Conservation (phyloP, 2,797 vertebrate species). For the Characodon lateralis region DNA sequence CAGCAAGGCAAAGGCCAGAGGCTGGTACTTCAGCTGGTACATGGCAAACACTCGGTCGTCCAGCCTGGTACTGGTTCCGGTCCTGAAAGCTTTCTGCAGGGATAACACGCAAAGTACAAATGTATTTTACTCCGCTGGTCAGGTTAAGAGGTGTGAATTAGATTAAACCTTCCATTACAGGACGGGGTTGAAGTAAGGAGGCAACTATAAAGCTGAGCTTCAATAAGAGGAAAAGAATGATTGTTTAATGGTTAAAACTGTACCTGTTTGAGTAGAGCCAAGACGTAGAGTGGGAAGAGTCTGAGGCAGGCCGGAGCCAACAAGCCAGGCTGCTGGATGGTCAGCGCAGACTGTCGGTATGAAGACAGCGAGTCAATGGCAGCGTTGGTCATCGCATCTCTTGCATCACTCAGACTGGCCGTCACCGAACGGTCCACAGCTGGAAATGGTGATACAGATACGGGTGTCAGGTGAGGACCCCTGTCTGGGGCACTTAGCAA, state of each 20-base stretch:
- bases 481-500: too few species aligned
- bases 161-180: not conserved
- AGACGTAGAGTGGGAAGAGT: slow-evolving; percentile 90
- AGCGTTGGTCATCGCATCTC: slow-evolving; percentile 93
- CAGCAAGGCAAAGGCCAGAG: slow-evolving; percentile 89
- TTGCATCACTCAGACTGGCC: slow-evolving; percentile 89
- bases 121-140: not conserved
- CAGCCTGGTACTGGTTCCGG: slow-evolving; percentile 87
- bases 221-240: not conserved
- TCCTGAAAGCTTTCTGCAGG: slow-evolving; percentile 91
- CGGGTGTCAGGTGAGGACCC: not conserved
- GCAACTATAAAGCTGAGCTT: too few species aligned
- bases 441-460: slow-evolving; percentile 26
- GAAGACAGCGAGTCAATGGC: slow-evolving; percentile 90
- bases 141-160: too few species aligned
- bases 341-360: slow-evolving; percentile 87
- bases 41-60: slow-evolving; percentile 94
- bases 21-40: slow-evolving; percentile 96
- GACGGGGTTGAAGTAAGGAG: too few species aligned
- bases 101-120: slow-evolving; percentile 13
- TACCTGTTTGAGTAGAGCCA: slow-evolving; percentile 94
- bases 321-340: slow-evolving; percentile 91
- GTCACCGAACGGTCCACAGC: slow-evolving; percentile 93
- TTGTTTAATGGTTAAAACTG: too few species aligned
- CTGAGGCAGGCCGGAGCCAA: slow-evolving; percentile 87